These are phyloP conservation scores for Gnatocerus cornutus DNA, from an alignment of 2,888 invertebrate species.

Conservation along the genomic window DNA sequence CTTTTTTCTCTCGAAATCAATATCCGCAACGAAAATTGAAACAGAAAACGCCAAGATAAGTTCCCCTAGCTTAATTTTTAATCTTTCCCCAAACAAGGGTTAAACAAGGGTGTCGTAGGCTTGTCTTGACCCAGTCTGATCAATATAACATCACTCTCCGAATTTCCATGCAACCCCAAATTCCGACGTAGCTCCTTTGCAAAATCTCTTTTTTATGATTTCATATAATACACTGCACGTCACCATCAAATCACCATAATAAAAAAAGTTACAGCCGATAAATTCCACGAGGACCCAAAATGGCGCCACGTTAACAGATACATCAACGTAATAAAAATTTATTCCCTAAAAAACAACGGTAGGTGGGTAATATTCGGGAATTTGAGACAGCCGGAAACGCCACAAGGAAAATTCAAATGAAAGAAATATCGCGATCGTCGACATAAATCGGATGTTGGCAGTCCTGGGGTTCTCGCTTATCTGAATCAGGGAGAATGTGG, in stretches of 20 bases:
- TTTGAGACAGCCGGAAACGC: neutral
- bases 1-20: conserved; percentile 1
- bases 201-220: neutral
- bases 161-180: neutral
- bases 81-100: neutral
- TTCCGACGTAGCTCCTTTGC: neutral
- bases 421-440: too few species aligned
- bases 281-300: conserved; percentile 17
- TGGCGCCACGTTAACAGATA: conserved; percentile 20
- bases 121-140: neutral
- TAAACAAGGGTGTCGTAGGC: neutral
- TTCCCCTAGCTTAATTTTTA: neutral
- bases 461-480: too few species aligned
- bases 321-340: conserved; percentile 30
- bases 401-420: too few species aligned
- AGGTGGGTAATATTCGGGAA: neutral
- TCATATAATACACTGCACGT: neutral
- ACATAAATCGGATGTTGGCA: too few species aligned
- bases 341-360: conserved; percentile 2
- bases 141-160: neutral
- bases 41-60: neutral
- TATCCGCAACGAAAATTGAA: conserved; percentile 1
- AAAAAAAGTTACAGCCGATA: conserved; percentile 30
- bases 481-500: too few species aligned
- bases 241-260: conserved; percentile 7